Percentiles rank a stretch among this genome's conserved stretches.
phyloP scores from a whole-genome alignment of 2,888 invertebrate genomes.

The Neoitamus cyanurus region DNA sequence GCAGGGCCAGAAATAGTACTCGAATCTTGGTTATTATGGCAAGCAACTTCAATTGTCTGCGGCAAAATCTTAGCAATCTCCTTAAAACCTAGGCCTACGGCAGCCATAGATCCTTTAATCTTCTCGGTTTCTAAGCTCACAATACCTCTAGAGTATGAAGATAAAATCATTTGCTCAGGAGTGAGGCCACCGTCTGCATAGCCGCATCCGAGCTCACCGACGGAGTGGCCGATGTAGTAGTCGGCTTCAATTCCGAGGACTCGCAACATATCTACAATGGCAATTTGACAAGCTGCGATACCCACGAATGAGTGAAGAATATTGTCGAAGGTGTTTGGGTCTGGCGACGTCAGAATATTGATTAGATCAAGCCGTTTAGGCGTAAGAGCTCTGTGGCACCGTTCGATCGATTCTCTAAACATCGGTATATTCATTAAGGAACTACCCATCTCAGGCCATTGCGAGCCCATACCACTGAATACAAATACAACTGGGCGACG shows the following conservation, averaged over 20 bases:
- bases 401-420: constrained; percentile 77
- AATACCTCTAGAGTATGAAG: constrained; percentile 84
- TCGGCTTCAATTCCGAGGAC: constrained; percentile 75
- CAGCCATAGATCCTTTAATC: constrained; percentile 87
- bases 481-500: constrained; percentile 86
- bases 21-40: constrained; percentile 87
- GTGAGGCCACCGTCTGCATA: constrained; percentile 94
- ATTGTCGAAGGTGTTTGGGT: constrained; percentile 73
- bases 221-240: constrained; percentile 88
- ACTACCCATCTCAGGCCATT: constrained; percentile 87
- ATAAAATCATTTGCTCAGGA: constrained; percentile 84
- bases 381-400: constrained; percentile 70
- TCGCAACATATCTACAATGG: constrained; percentile 72
- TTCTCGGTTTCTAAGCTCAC: constrained; percentile 78
- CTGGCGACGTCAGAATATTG: constrained; percentile 73
- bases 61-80: constrained; percentile 74
- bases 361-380: constrained; percentile 74
- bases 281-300: constrained; percentile 77
- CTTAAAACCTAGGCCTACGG: constrained; percentile 76
- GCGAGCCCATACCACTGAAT: constrained; percentile 92
- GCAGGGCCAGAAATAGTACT: constrained; percentile 90
- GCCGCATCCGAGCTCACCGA: constrained; percentile 94
- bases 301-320: constrained; percentile 78
- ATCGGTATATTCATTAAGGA: constrained; percentile 79
- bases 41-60: constrained; percentile 83